These are phyloP conservation scores for Nylanderia fulva DNA, from an alignment of 1,140 invertebrate genomes.

Conservation along the genomic window DNA sequence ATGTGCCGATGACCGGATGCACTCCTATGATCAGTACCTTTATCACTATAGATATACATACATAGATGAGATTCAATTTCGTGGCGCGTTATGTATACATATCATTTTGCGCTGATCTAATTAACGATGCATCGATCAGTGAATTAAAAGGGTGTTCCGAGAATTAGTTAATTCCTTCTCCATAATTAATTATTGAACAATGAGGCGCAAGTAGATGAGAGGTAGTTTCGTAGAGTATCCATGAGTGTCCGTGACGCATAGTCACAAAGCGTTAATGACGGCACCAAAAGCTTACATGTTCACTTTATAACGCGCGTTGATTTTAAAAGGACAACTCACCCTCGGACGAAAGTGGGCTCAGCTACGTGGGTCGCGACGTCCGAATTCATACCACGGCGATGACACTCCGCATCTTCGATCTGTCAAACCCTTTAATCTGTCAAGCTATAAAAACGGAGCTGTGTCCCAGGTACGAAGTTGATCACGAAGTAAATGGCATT, in stretches of 20 bases:
- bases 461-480: not conserved
- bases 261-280: not conserved
- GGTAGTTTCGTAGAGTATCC: not conserved
- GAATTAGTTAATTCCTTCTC: not conserved
- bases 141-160: not conserved
- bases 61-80: not conserved
- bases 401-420: conserved; percentile 59
- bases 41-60: not conserved
- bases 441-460: not conserved
- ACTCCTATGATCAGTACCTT: not conserved
- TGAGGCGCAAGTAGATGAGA: not conserved
- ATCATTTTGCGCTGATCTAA: not conserved
- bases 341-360: conserved; percentile 48
- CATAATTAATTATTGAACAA: conserved; percentile 17
- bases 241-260: conserved; percentile 23
- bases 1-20: conserved; percentile 13
- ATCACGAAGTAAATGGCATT: not conserved
- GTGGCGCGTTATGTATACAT: not conserved
- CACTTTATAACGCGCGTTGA: not conserved
- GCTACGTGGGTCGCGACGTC: conserved; percentile 48
- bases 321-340: conserved; percentile 52
- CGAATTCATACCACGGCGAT: conserved; percentile 64
- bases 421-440: not conserved
- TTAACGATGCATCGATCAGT: not conserved
- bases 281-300: not conserved